Base-by-base conservation (phyloP, 2,797 vertebrate genomes). In the Botia almorhae region DNA sequence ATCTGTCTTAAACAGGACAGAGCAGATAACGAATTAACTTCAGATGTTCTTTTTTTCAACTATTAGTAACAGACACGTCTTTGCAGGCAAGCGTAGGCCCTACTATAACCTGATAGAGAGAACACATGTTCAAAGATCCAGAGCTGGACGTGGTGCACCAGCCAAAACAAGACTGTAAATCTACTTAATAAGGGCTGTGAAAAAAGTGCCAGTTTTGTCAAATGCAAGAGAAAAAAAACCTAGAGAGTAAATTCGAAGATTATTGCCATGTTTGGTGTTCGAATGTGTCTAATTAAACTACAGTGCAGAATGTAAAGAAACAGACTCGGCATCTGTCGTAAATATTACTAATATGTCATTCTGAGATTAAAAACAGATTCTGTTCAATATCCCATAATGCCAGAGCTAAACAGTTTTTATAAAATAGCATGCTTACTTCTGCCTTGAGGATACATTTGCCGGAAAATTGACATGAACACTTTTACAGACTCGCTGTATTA, bases 131-230 rank as follows among this genome's bases (percentile, higher is more conserved):
- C 64, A n/a, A 23, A 65, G 58, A 81, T 60, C 69, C 56, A 60
- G 56, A 78, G 67, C 69, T 67, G 46, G 70, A 77, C 43, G 29
- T 29, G 16, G 21, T 14, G n/a, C 53, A 55, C 46, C 50, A 69
- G 75, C 85, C 82, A 84, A 88, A 86, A 86, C 82, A 83, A 81
- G 76, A 75, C 51, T 75, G 76, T 87, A 85, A 85, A 87, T 84
- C 70, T 69, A 68, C 76, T 85, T 85, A 78, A 81, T 85, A 77
- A 81, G 55, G 39, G 10, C 65, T 58, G 60, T 58, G 23, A 53
- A 68, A 85, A 74, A 65, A 69, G 74, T 68, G 78, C n/a, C 76
- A 82, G 69, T 75, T 81, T 74, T 73, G 65, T 78, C n/a, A 56
- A 78, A 77, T 29, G 21, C 26, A 53, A 64, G 48, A 56, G 19